These are phyloP conservation scores for Cabera pusaria DNA, from an alignment of 2,888 invertebrate genomes.

Conservation along the genomic window DNA sequence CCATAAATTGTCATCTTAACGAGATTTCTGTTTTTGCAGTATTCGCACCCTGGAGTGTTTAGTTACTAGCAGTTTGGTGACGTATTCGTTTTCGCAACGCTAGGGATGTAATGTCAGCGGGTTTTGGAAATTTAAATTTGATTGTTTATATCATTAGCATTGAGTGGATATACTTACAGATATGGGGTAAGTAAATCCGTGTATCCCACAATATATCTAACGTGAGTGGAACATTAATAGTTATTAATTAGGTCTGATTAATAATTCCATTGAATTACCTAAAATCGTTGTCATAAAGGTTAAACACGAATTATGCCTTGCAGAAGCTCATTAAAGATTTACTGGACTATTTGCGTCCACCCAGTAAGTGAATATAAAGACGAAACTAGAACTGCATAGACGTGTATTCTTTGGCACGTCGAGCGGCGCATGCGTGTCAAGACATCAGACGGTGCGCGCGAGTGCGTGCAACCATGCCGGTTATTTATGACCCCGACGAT, in stretches of 20 bases:
- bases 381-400: conserved; percentile 35
- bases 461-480: conserved; percentile 68
- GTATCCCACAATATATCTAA: too few species aligned
- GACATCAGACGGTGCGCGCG: conserved; percentile 66
- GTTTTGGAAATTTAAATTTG: conserved; percentile 34
- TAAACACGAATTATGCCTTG: too few species aligned
- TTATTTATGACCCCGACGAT: conserved; percentile 72
- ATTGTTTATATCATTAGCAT: too few species aligned
- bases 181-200: too few species aligned
- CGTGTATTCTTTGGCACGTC: conserved; percentile 70
- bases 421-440: conserved; percentile 66
- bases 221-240: too few species aligned
- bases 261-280: too few species aligned
- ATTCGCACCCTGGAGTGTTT: conserved; percentile 72
- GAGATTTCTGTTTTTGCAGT: conserved; percentile 81
- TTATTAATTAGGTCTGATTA: too few species aligned
- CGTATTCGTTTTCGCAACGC: conserved; percentile 42
- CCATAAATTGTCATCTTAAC: conserved; percentile 84
- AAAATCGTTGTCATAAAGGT: too few species aligned
- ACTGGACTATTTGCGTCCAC: conserved; percentile 26
- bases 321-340: conserved; percentile 18
- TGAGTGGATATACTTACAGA: too few species aligned
- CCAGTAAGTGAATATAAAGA: conserved; percentile 26
- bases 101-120: conserved; percentile 56
- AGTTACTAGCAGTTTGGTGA: conserved; percentile 58